Base-by-base conservation (phyloP, 1,140 invertebrate genomes). In the Drosophila guanche region DNA sequence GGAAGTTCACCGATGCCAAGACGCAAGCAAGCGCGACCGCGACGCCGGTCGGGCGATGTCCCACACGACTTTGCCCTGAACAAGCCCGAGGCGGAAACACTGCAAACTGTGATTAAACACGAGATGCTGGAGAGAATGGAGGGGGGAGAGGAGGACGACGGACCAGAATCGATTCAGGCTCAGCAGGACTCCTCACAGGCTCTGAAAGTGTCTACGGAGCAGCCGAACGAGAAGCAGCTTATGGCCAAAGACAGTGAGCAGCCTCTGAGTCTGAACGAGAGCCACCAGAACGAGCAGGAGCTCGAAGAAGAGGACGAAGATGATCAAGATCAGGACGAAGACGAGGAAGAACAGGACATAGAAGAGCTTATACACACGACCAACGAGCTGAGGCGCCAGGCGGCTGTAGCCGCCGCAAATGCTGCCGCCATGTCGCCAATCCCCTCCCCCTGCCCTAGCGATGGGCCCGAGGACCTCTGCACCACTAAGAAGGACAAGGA, bases 11-110 rank as follows among this genome's bases (percentile, higher is more conserved):
- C 96, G 0, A 92, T 96, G 78, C 95, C 96, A 1, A 92, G 96
- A 27, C 92, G 96, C 37, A 97, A 97, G 79, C 95, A 97, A 91
- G 96, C 96, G 1, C 92, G 96, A 10, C 96, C 96, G 2, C 91
- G 96, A 20, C 92, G 96, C 71, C 93, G 96, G 74, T 97, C 96
- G 0, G 96, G 96, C 0, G 96, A 97, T 74, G 91, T 93, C 68
- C 92, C 94, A 2, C 93, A 95, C 4, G 95, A 88, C 67, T 88
- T 88, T 68, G 74, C 69, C 51, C 67, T 84, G 1, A 76, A 45
- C 51, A 84, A 89, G 16, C 46, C 79, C 3, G 80, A 89, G 8
- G 37, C 74, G 29, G 73, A 81, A 42, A 40, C 76, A 22, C 50
- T 90, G 42, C 80, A 88, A 71, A 88, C 89, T 81, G 89, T 90